A percentile compares a stretch with the other conserved stretches of the same genome.
Evolutionary conservation across 2,797 vertebrate species (phyloP).

Genomic region (Crax fasciolata): DNA sequence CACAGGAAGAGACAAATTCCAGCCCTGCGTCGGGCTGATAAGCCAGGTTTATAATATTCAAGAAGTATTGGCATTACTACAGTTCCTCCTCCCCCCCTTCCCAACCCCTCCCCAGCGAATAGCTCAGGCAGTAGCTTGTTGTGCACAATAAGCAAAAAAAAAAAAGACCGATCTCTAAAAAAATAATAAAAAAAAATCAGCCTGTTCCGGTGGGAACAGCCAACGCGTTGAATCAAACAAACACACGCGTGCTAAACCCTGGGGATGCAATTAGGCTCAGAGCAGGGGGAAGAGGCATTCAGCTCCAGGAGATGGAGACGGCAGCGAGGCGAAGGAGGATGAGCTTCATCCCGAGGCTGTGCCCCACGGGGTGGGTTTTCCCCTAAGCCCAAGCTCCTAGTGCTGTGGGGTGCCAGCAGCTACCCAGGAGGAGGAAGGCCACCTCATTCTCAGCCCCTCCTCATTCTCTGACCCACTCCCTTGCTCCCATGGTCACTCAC

Average conservation of each 20-base stretch:
- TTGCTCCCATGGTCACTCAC: neutral
- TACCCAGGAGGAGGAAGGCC: neutral
- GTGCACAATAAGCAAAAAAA: slow-evolving; percentile 49
- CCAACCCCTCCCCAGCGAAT: neutral
- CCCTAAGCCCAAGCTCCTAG: accelerated
- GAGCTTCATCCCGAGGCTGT: accelerated
- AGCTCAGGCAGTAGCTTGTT: slow-evolving; percentile 47
- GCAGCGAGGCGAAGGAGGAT: neutral
- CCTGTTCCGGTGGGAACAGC: slow-evolving; percentile 66
- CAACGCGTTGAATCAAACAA: slow-evolving; percentile 61
- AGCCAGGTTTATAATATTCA: slow-evolving; percentile 73
- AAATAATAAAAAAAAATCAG: neutral
- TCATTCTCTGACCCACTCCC: neutral
- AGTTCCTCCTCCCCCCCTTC: neutral
- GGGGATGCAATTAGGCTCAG: slow-evolving; percentile 45
- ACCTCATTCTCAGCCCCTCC: neutral
- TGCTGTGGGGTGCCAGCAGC: accelerated
- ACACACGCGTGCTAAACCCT: slow-evolving; percentile 62
- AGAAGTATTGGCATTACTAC: slow-evolving; percentile 67
- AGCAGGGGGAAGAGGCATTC: slow-evolving; percentile 3
- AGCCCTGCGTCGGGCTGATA: slow-evolving; percentile 70
- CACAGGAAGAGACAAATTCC: slow-evolving; percentile 74
- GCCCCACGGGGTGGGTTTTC: accelerated
- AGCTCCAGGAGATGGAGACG: neutral
- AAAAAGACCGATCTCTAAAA: neutral